These are phyloP conservation scores for Hirtodrosophila histrioides DNA, from an alignment of 2,888 invertebrate genomes.

Conservation along the genomic window DNA sequence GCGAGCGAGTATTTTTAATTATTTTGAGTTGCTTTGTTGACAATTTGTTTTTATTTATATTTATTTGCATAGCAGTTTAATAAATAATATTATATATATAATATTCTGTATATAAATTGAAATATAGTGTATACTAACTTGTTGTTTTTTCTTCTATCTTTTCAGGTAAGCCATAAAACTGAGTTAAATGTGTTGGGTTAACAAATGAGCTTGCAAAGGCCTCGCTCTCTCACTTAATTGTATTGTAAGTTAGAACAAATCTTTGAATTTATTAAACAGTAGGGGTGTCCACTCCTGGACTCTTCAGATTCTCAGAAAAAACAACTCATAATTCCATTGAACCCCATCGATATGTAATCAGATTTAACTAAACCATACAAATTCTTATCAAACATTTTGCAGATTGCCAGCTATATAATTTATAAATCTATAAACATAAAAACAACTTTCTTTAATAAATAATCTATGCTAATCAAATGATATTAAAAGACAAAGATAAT, in stretches of 20 bases:
- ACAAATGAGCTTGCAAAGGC: not conserved
- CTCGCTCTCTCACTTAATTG: too few species aligned
- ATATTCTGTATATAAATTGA: not conserved
- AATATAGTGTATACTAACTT: slow-evolving; percentile 4
- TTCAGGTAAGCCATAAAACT: slow-evolving; percentile 33
- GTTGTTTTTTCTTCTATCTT: slow-evolving; percentile 5
- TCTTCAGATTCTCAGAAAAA: slow-evolving; percentile 4
- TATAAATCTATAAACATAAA: not conserved
- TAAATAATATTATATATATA: too few species aligned
- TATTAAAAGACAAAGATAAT: too few species aligned
- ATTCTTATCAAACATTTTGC: slow-evolving; percentile 26
- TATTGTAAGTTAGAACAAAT: slow-evolving; percentile 20
- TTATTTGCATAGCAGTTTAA: not conserved
- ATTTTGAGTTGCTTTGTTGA: slow-evolving; percentile 18
- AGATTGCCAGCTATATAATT: not conserved
- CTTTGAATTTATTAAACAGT: too few species aligned
- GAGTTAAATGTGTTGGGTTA: not conserved
- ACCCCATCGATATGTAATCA: slow-evolving; percentile 11
- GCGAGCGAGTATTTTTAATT: slow-evolving; percentile 17
- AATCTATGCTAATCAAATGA: not conserved
- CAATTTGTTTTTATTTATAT: not conserved
- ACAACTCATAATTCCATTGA: slow-evolving; percentile 10
- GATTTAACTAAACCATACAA: not conserved
- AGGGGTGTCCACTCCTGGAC: too few species aligned
- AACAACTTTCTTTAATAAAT: not conserved